Percentiles rank a stretch among this genome's conserved stretches.
phyloP scores from a whole-genome alignment of 2,797 vertebrate species.

The Nyctibius grandis region DNA sequence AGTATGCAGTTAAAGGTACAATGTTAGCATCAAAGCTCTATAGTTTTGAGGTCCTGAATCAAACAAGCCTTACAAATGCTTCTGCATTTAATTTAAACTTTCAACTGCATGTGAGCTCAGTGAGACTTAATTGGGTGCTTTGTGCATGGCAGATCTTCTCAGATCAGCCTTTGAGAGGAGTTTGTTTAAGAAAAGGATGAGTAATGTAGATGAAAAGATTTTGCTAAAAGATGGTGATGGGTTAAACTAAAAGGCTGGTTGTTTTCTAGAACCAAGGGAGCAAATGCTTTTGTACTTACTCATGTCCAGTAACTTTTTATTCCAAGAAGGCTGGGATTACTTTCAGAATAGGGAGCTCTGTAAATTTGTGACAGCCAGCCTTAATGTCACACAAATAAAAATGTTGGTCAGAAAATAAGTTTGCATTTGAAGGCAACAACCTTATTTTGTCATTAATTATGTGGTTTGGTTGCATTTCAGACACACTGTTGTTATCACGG shows the following conservation, averaged over 20 bases:
- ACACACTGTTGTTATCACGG: constrained; percentile 85
- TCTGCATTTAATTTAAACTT: neutral
- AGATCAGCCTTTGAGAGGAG: neutral
- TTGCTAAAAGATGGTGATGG: neutral
- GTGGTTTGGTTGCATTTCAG: constrained; percentile 64
- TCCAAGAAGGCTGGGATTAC: neutral
- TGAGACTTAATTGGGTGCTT: neutral
- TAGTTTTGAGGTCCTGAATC: neutral
- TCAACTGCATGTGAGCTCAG: neutral
- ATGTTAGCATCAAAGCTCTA: neutral
- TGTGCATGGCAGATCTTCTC: neutral
- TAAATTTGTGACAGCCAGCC: neutral
- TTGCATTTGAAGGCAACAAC: neutral
- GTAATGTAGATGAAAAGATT: neutral
- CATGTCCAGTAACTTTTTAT: neutral
- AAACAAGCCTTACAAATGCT: neutral
- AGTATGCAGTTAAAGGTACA: neutral
- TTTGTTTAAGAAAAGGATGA: neutral
- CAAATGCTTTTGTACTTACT: neutral
- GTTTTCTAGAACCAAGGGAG: neutral
- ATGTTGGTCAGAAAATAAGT: neutral
- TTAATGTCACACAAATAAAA: neutral
- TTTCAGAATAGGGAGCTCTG: neutral
- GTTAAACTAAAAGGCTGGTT: neutral
- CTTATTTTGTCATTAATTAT: neutral